Evolutionary conservation across 2,888 invertebrate species (phyloP), one percentile per base, ranked within the genome.

Genomic region (Craniophora ligustri): DNA sequence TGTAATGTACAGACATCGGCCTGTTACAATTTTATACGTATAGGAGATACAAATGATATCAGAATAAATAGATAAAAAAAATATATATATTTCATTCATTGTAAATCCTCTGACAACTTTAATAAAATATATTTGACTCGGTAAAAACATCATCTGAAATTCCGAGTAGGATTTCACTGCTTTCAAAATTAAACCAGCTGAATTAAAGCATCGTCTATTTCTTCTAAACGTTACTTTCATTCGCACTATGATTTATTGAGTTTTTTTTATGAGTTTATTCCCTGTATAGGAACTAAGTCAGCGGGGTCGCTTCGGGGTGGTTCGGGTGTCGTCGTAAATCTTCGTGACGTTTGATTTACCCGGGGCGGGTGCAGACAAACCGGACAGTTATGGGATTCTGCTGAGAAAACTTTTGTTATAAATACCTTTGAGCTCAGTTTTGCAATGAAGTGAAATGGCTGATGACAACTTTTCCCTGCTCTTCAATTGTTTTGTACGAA

Each of bases 321-420:
- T 45, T 56, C 73, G 67, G 57, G 36, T 42, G 55, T 44, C 41
- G 63, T 67, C 72, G 82, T 82, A 78, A 80, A 81, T 79, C 76
- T 76, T 68, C 49, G 40, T 59, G 76, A 64, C 75, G 48, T 71
- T 74, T 76, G 78, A 81, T 80, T 78, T 77, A 76, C 76, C 73
- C 68, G 67, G 59, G 67, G 59, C 62, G 67, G 74, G 39, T 30
- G 41, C 45, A 45, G 63, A 50, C 55, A 30, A 26, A 49, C 44
- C 35, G 51, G 59, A 67, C 68, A 63, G 53, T 46, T 45, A 66
- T 41, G 44, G 49, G 45, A 72, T 55, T 56, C 35, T 70, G 58
- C 63, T 53, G 57, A 67, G 53, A 53, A 67, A 42, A 48, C 44
- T 32, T 69, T 65, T 51, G 45, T 39, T 46, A 26, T 26, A 31